Percentiles rank a stretch among this genome's conserved stretches.
These are phyloP conservation scores for Rhagoletis pomonella DNA, from an alignment of 1,140 invertebrate genomes.

Conservation along the genomic window DNA sequence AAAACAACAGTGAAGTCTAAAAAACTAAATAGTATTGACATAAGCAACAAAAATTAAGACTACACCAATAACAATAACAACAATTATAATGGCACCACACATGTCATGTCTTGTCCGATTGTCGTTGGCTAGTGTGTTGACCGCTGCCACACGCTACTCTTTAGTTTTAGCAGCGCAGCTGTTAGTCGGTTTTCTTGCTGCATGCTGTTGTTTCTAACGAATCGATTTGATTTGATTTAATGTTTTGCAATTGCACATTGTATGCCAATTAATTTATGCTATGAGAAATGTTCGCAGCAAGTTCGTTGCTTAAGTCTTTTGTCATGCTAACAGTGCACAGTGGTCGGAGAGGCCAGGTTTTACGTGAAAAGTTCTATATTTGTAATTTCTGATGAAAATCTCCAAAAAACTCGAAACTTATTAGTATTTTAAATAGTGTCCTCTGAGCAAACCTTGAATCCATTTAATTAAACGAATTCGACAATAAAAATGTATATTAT, in stretches of 20 bases:
- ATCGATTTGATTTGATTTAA: constrained; percentile 24
- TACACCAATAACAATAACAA: neutral
- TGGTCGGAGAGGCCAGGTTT: no score
- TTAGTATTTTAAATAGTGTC: no score
- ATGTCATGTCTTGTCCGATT: constrained; percentile 50
- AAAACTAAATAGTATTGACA: neutral
- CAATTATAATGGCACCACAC: constrained; percentile 13
- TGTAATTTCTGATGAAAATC: no score
- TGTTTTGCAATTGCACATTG: constrained; percentile 21
- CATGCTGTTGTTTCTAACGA: constrained; percentile 51
- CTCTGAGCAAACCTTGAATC: no score
- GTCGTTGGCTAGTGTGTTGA: neutral
- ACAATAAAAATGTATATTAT: no score
- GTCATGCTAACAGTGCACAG: neutral
- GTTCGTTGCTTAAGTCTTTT: constrained; percentile 26
- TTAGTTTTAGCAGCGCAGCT: constrained; percentile 15
- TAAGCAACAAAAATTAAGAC: neutral
- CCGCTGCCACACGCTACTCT: constrained; percentile 47
- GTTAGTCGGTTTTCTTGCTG: constrained; percentile 41
- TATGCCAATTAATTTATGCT: neutral
- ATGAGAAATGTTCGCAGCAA: neutral
- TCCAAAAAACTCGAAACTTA: no score
- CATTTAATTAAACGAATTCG: no score
- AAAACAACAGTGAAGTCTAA: neutral
- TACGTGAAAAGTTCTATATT: no score